phyloP scores from a whole-genome alignment of 2,113 vertebrate genomes.

The Scomber scombrus region DNA sequence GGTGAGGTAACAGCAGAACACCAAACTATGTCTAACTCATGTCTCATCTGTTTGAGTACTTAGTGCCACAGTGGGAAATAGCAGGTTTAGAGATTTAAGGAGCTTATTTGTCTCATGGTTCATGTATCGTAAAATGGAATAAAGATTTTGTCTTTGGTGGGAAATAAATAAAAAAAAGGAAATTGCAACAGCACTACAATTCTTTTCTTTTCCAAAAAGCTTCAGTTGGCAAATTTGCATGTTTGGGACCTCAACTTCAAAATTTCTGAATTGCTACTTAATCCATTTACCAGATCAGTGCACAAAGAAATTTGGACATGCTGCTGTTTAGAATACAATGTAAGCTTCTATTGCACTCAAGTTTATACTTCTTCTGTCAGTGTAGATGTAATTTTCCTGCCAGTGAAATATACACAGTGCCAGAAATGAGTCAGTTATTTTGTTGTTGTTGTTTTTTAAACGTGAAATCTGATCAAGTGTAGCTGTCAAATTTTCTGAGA shows the following conservation, averaged over 20 bases:
- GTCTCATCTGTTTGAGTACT: conserved; percentile 11
- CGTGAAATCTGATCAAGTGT: conserved; percentile 9
- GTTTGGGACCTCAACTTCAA: background rate
- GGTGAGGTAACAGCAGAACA: conserved; percentile 24
- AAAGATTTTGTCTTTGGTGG: background rate
- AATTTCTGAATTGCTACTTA: background rate
- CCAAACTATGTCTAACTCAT: conserved; percentile 24
- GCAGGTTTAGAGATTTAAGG: background rate
- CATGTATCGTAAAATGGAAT: background rate
- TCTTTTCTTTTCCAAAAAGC: too few species aligned
- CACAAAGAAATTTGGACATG: background rate
- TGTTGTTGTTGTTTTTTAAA: background rate
- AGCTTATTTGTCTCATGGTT: conserved; percentile 3
- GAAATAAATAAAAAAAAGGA: background rate
- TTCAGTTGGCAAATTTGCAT: background rate
- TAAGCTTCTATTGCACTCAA: background rate
- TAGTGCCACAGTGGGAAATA: background rate
- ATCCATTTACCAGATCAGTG: background rate
- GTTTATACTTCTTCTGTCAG: background rate
- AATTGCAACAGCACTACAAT: too few species aligned
- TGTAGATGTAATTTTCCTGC: background rate
- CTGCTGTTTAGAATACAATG: too few species aligned
- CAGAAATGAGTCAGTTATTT: background rate
- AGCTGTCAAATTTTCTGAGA: background rate
- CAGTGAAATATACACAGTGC: background rate